Percentiles rank a stretch among this genome's conserved stretches.
Conservation (phyloP, 2,797 vertebrate genomes). For the Glossophaga mutica region DNA sequence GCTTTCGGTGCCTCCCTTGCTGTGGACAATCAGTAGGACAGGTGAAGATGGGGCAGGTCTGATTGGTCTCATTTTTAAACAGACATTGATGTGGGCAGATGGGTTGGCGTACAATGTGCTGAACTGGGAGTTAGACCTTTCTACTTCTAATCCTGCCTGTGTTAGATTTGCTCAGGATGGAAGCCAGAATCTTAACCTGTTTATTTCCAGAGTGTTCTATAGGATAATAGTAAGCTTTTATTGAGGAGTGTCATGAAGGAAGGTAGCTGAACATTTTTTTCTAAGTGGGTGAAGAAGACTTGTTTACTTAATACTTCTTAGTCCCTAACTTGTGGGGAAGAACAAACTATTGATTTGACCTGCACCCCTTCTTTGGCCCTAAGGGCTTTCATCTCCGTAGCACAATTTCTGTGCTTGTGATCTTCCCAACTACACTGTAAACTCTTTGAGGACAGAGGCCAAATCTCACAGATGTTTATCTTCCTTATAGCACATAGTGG, state of each 20-base stretch:
- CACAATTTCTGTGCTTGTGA: not conserved
- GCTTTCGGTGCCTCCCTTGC: constrained; percentile 44
- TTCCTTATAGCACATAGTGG: not conserved
- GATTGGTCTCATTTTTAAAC: constrained; percentile 61
- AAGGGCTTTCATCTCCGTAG: not conserved
- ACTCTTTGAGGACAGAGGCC: not conserved
- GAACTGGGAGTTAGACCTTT: constrained; percentile 61
- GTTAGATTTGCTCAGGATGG: constrained; percentile 33
- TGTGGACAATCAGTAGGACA: constrained; percentile 54
- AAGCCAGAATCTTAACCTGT: constrained; percentile 65
- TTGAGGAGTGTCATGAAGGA: not conserved
- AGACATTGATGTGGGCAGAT: constrained; percentile 70
- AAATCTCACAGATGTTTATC: not conserved
- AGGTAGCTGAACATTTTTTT: not conserved
- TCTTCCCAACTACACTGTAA: not conserved
- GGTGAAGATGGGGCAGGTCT: constrained; percentile 53
- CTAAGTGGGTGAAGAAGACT: not conserved
- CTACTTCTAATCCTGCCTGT: constrained; percentile 53
- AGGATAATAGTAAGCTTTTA: not conserved
- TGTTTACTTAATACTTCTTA: not conserved
- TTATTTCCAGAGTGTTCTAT: constrained; percentile 43
- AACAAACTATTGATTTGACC: not conserved
- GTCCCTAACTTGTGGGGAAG: not conserved
- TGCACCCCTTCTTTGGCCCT: not conserved
- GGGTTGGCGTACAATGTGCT: constrained; percentile 62